Evolutionary conservation across 2,797 vertebrate species (phyloP).

Genomic region (Coccyzus lansbergi): DNA sequence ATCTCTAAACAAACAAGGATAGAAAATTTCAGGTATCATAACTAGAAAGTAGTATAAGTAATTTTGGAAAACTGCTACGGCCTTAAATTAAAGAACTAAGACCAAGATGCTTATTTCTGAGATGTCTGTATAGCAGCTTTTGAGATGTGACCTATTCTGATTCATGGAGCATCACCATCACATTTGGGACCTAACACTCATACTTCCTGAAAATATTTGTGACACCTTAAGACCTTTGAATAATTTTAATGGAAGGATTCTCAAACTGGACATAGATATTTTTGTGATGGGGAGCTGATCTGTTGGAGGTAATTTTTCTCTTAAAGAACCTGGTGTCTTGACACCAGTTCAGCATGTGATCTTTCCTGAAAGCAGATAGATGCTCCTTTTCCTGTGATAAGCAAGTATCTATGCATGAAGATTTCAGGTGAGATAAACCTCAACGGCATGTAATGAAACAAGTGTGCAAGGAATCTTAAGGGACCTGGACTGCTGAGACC

Average conservation of each 20-base stretch:
- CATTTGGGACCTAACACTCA: background rate
- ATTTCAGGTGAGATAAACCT: background rate
- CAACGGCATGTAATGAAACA: background rate
- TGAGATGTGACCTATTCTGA: background rate
- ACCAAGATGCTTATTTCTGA: conserved; percentile 10
- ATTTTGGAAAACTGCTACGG: background rate
- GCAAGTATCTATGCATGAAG: background rate
- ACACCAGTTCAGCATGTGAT: background rate
- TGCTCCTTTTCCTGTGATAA: background rate
- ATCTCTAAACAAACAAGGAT: background rate
- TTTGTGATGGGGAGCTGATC: background rate
- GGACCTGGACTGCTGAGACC: background rate
- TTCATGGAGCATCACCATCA: background rate
- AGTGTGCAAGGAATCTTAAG: background rate
- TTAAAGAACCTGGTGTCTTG: background rate
- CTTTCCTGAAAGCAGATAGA: background rate
- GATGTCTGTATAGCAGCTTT: background rate
- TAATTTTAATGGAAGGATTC: background rate
- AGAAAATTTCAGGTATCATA: background rate
- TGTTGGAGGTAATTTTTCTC: background rate
- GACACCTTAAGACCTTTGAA: background rate
- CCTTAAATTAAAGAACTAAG: conserved; percentile 41
- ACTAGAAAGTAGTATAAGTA: conserved; percentile 4
- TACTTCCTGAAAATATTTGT: background rate
- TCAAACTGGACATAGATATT: background rate